Evolutionary conservation across 53 echinoderm and acorn worm species (phyloP).

Genomic region (Henricia sp.): DNA sequence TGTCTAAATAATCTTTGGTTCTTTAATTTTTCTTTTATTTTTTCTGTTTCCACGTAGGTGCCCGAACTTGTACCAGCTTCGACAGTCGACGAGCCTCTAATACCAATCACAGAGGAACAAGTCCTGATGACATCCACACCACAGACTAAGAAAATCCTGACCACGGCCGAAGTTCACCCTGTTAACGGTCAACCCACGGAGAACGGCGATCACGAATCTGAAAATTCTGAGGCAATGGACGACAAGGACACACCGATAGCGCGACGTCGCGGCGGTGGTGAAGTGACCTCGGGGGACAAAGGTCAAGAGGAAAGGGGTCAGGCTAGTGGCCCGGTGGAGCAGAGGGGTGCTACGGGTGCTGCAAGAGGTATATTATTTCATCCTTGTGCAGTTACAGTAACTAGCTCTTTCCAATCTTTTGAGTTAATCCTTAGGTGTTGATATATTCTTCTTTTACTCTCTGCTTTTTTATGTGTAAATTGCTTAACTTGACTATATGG

Average conservation of each 20-base stretch:
- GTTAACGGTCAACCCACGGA: constrained; percentile 3
- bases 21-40: neutral
- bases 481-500: too few relatives aligned
- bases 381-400: too few relatives aligned
- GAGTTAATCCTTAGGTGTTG: too few relatives aligned
- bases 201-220: constrained; percentile 2
- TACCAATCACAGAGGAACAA: constrained; percentile 28
- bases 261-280: constrained; percentile 67
- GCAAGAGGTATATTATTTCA: constrained; percentile 48
- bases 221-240: constrained; percentile 2
- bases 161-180: constrained; percentile 50
- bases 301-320: constrained; percentile 70
- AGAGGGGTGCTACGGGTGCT: constrained; percentile 11
- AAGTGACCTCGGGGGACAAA: constrained; percentile 57
- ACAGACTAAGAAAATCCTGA: constrained; percentile 20
- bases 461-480: too few relatives aligned
- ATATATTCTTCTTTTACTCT: too few relatives aligned
- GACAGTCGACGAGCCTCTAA: constrained; percentile 20
- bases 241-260: constrained; percentile 37
- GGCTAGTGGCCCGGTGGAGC: constrained; percentile 5
- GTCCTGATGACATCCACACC: constrained; percentile 61
- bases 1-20: neutral
- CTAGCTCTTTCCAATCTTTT: too few relatives aligned
- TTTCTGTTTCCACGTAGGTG: neutral
- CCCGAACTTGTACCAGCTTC: constrained; percentile 14